Evolutionary conservation across 1,140 invertebrate genomes (phyloP).

Genomic region (Drosophila parvula): DNA sequence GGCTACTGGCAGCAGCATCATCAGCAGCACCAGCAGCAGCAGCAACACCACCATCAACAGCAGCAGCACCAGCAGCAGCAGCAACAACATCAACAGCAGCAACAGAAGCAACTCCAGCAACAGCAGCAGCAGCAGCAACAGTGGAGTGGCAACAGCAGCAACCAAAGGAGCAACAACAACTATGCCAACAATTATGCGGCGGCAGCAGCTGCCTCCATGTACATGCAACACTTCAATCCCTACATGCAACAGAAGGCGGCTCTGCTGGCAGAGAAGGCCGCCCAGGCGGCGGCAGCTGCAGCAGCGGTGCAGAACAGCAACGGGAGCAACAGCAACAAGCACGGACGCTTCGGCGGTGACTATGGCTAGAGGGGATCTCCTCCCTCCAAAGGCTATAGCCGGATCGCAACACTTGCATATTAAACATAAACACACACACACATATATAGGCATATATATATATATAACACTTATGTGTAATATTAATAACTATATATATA

Average conservation of each 20-base stretch:
- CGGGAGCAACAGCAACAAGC: slow-evolving; percentile 48
- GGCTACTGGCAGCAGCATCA: slow-evolving; percentile 70
- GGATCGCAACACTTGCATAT: slow-evolving; percentile 59
- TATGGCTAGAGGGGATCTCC: slow-evolving; percentile 48
- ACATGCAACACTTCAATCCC: slow-evolving; percentile 79
- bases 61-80: slow-evolving; percentile 41
- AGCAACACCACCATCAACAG: slow-evolving; percentile 30
- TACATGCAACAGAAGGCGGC: slow-evolving; percentile 76
- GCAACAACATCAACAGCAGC: slow-evolving; percentile 28
- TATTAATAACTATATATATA: slow-evolving; percentile 49
- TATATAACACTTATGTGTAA: slow-evolving; percentile 30
- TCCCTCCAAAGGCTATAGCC: too few species aligned
- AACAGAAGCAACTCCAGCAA: slow-evolving; percentile 29
- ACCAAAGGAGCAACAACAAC: slow-evolving; percentile 45
- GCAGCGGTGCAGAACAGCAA: slow-evolving; percentile 41
- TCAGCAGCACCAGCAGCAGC: slow-evolving; percentile 56
- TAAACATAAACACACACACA: slow-evolving; percentile 58
- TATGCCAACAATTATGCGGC: slow-evolving; percentile 73
- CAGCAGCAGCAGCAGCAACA: slow-evolving; percentile 57
- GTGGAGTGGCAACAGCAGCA: slow-evolving; percentile 33
- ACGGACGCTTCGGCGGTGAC: slow-evolving; percentile 68
- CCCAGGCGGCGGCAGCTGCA: slow-evolving; percentile 57
- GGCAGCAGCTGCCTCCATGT: slow-evolving; percentile 72
- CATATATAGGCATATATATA: slow-evolving; percentile 37
- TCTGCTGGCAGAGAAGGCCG: slow-evolving; percentile 66